Evolutionary conservation across 2,113 vertebrate species (phyloP).

Genomic region (Corythornis madagascariensis): DNA sequence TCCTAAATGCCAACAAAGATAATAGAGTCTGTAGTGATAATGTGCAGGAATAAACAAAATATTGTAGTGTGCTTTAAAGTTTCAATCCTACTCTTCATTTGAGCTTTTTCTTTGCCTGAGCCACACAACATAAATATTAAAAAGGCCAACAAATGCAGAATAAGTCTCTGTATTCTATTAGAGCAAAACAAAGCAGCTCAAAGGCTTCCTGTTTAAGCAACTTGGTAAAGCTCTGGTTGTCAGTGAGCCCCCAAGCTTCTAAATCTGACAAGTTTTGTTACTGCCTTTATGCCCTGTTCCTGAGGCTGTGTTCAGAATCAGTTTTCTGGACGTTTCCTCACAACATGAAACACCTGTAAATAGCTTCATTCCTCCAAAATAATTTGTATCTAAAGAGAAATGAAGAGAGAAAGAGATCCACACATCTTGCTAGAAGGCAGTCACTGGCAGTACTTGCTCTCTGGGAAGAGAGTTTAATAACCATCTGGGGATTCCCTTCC

Average conservation of each 20-base stretch:
- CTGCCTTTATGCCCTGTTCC: neutral
- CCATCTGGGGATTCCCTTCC: neutral
- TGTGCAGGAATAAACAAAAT: slow-evolving; percentile 3
- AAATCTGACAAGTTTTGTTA: neutral
- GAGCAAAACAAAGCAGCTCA: neutral
- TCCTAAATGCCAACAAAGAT: neutral
- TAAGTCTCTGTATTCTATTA: neutral
- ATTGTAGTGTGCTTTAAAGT: neutral
- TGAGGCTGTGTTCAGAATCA: neutral
- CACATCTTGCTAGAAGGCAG: neutral
- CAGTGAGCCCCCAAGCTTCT: neutral
- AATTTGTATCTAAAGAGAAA: neutral
- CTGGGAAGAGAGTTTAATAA: neutral
- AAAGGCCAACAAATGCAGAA: neutral
- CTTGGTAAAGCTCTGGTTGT: neutral
- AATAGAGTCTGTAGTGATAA: neutral
- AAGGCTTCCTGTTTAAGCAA: neutral
- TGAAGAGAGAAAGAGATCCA: neutral
- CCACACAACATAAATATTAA: neutral
- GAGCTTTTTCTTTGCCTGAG: neutral
- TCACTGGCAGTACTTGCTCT: neutral
- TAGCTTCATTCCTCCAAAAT: neutral
- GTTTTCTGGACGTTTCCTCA: neutral
- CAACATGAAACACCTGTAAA: neutral
- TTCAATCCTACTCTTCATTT: neutral